phyloP scores from a whole-genome alignment of 2,888 invertebrate species.

The Theodoxus fluviatilis region DNA sequence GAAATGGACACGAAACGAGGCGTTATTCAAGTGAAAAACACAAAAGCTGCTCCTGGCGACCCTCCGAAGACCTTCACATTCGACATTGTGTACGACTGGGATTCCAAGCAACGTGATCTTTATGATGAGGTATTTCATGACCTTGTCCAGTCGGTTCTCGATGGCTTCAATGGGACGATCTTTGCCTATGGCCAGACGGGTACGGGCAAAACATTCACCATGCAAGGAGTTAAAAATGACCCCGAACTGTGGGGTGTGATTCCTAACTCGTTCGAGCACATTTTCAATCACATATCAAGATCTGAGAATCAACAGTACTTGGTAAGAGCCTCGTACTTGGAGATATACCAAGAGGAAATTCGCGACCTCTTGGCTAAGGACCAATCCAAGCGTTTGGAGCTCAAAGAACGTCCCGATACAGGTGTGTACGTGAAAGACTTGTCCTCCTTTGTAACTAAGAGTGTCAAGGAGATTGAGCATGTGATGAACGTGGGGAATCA shows the following conservation, averaged over 20 bases:
- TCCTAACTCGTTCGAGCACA: slow-evolving; percentile 95
- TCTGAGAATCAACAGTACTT: slow-evolving; percentile 93
- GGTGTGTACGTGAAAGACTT: slow-evolving; percentile 96
- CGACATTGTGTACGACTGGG: slow-evolving; percentile 94
- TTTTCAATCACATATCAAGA: slow-evolving; percentile 92
- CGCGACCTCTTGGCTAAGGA: slow-evolving; percentile 77
- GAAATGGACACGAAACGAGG: slow-evolving; percentile 86
- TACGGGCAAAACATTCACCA: slow-evolving; percentile 82
- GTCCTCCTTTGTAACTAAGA: slow-evolving; percentile 93
- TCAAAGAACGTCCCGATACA: slow-evolving; percentile 79
- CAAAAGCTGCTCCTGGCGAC: slow-evolving; percentile 74
- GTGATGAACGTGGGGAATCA: slow-evolving; percentile 93
- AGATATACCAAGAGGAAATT: slow-evolving; percentile 85
- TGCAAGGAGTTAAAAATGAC: slow-evolving; percentile 75
- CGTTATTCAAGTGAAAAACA: slow-evolving; percentile 88
- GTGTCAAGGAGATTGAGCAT: slow-evolving; percentile 89
- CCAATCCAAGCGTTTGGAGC: slow-evolving; percentile 75
- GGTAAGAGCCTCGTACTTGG: slow-evolving; percentile 94
- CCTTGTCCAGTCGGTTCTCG: slow-evolving; percentile 90
- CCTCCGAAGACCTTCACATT: slow-evolving; percentile 88
- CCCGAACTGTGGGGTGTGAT: slow-evolving; percentile 85
- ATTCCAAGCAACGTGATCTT: slow-evolving; percentile 87
- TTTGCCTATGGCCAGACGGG: slow-evolving; percentile 99
- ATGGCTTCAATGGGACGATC: slow-evolving; percentile 98
- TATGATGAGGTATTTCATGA: slow-evolving; percentile 97